A percentile compares a stretch with the other conserved stretches of the same genome.
These are phyloP conservation scores for Cepaea hortensis DNA, from an alignment of 2,888 invertebrate species.

Conservation along the genomic window DNA sequence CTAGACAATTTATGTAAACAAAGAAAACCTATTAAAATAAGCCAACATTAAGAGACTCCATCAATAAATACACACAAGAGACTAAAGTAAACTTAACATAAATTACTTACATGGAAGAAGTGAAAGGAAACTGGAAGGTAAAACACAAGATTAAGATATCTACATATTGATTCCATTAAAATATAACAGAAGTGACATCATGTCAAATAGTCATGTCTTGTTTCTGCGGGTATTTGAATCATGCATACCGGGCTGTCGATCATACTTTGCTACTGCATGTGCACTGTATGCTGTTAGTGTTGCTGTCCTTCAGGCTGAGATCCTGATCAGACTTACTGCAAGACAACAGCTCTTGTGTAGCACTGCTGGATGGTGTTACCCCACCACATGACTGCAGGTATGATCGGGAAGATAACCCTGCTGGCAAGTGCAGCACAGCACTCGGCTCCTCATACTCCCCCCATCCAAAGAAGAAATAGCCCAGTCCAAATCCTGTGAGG, in stretches of 20 bases:
- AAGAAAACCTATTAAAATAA: too few relatives aligned
- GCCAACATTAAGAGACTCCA: too few relatives aligned
- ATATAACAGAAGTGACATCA: too few relatives aligned
- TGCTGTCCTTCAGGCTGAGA: background rate
- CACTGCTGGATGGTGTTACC: constrained; percentile 34
- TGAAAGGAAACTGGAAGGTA: too few relatives aligned
- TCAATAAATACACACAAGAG: too few relatives aligned
- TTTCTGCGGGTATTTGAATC: too few relatives aligned
- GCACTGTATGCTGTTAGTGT: background rate
- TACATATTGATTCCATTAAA: too few relatives aligned
- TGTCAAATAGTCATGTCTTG: too few relatives aligned
- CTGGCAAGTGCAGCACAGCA: constrained; percentile 24
- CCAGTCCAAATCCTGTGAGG: constrained; percentile 51
- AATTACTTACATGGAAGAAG: too few relatives aligned
- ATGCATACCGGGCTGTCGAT: background rate
- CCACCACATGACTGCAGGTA: constrained; percentile 35
- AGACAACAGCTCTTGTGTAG: constrained; percentile 44
- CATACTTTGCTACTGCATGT: constrained; percentile 33
- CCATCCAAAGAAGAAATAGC: constrained; percentile 55
- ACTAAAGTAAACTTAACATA: too few relatives aligned
- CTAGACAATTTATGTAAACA: too few relatives aligned
- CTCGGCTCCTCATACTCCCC: constrained; percentile 48
- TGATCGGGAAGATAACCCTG: background rate
- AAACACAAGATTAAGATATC: too few relatives aligned
- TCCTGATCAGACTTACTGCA: constrained; percentile 29